phyloP scores from a whole-genome alignment of 2,113 vertebrate genomes.

The Hemichromis elongatus region DNA sequence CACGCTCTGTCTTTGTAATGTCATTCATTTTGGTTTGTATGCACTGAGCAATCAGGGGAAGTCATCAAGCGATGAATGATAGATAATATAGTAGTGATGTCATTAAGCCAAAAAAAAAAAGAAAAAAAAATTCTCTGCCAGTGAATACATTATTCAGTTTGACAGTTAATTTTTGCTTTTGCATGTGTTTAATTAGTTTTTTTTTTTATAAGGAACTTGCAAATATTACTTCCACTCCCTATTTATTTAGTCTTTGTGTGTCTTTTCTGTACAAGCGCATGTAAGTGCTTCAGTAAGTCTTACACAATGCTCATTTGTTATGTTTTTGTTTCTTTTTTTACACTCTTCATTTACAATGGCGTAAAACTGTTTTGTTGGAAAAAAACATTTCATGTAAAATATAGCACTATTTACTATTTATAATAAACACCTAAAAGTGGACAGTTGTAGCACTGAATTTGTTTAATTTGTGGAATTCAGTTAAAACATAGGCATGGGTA shows the following conservation, averaged over 20 bases:
- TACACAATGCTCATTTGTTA: slow-evolving; percentile 52
- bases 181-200: slow-evolving; percentile 45
- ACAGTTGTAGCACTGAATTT: background rate
- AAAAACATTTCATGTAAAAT: slow-evolving; percentile 71
- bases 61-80: slow-evolving; percentile 19
- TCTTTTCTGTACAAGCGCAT: slow-evolving; percentile 20
- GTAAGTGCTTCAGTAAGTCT: slow-evolving; percentile 53
- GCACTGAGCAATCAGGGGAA: slow-evolving; percentile 55
- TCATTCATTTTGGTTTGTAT: slow-evolving; percentile 40
- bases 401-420: slow-evolving; percentile 84
- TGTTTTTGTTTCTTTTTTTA: slow-evolving; percentile 42
- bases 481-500: background rate
- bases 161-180: slow-evolving; percentile 25
- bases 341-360: slow-evolving; percentile 51
- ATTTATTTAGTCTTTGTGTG: slow-evolving; percentile 68
- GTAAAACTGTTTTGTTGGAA: slow-evolving; percentile 66
- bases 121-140: slow-evolving; percentile 27
- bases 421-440: slow-evolving; percentile 71
- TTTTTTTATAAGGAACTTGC: slow-evolving; percentile 23
- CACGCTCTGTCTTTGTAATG: background rate
- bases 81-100: slow-evolving; percentile 26
- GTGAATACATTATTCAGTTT: slow-evolving; percentile 41
- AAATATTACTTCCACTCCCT: slow-evolving; percentile 41
- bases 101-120: slow-evolving; percentile 49
- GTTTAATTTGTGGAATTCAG: background rate